Base-by-base conservation (phyloP, 2,888 invertebrate species). In the Caenorhabditis drosophilae region DNA sequence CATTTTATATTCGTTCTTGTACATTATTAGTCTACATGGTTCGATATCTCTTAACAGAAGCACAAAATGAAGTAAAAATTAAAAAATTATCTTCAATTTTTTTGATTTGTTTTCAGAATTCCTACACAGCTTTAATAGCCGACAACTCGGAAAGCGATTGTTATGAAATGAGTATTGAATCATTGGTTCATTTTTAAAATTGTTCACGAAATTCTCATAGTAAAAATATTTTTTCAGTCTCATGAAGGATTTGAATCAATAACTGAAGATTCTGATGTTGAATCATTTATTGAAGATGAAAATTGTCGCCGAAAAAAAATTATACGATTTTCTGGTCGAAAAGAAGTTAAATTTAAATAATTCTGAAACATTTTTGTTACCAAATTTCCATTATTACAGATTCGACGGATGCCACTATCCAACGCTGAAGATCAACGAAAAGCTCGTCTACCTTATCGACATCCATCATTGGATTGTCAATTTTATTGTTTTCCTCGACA, bases 1-100 rank as follows among this genome's bases (percentile, higher is more conserved):
- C 91, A 80, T 93, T 95, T 20, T 97, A 96, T 85, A 88, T 94
- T 64, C 93, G 95, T 86, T 93, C 93, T 58, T 93, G 92, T 35
- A 89, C 96, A 89, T 92, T 97, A 81, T 90, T 92, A 60, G 86
- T 96, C 69, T 97, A 96, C 85, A 88, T 97, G 74, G 85, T 93
- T 79, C 91, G 94, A 41, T 89, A 72, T 48, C 23, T 67, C 1
- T 22, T 59, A 3, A 59, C 44, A n/a, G 60, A 59, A 22, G 55
- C 62, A 41, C 31, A 54, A 11, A 53, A 59, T 12, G 47, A 40
- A 35, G 48, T n/a, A n/a, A n/a, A n/a, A n/a, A n/a, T n/a, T n/a
- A n/a, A n/a, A n/a, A n/a, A n/a, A n/a, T n/a, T n/a, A n/a, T n/a
- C n/a, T n/a, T n/a, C n/a, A n/a, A n/a, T n/a, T n/a, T n/a, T n/a